Evolutionary conservation across 2,888 invertebrate genomes (phyloP), one percentile per base, ranked within the genome.

Genomic region (Latheticus oryzae): DNA sequence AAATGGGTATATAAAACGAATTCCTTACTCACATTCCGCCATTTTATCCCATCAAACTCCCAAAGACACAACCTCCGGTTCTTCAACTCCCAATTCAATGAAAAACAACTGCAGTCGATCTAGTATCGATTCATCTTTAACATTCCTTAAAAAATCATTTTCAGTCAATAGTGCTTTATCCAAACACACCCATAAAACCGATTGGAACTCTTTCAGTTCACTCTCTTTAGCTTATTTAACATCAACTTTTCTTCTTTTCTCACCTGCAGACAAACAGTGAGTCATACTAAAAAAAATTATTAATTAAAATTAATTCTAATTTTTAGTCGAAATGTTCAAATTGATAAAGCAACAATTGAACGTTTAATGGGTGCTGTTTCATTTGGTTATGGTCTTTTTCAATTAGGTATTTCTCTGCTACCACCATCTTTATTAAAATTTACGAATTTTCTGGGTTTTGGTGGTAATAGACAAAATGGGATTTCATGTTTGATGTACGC

Each of bases 351-450:
- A 21, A 82, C 82, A 48, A 80, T 87, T 8, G 77, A 79, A 12
- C 78, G 87, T n/a, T 74, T 89, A 26, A 84, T 87, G 82, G 83
- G 85, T 3, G 85, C 87, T 0, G 85, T 88, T 3, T 85, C 86
- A 66, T 88, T 89, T 71, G 89, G 88, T 2, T 88, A 86, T 65
- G 89, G 89, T 7, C 77, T 87, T 23, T 86, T 89, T 69, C 87
- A 88, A 68, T 75, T 89, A 48, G 85, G 85, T 60, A 81, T 88
- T 43, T 88, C 88, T 3, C 77, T 89, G 50, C 76, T 88, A 35
- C 88, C 88, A 2, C 85, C 87, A 1, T 84, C 85, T 13, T 69
- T 88, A 35, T 70, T 84, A n/a, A 81, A 79, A 63, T 68, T 85
- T 16, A 85, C 85, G 2, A 85, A 84, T 68, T 81, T 88, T 69